phyloP scores from a whole-genome alignment of 2,113 vertebrate genomes.

The Carollia perspicillata region DNA sequence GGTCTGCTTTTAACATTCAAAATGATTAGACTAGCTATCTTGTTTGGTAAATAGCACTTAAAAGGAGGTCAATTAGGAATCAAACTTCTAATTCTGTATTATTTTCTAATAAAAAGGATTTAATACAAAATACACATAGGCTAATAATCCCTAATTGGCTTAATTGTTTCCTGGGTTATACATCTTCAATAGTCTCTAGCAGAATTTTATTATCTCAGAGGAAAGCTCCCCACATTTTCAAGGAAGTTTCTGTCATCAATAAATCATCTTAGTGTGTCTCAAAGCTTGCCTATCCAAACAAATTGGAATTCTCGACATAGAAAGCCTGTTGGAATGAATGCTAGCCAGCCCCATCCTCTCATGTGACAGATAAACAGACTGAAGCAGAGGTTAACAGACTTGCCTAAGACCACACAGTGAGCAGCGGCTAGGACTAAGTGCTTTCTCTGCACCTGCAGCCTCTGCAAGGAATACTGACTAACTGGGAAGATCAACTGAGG shows the following conservation, averaged over 20 bases:
- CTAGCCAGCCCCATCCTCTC: neutral
- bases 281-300: neutral
- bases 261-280: neutral
- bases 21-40: neutral
- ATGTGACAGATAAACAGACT: no score
- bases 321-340: neutral
- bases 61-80: constrained; percentile 50
- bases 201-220: neutral
- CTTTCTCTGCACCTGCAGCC: neutral
- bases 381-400: neutral
- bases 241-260: neutral
- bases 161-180: neutral
- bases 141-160: constrained; percentile 24
- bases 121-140: constrained; percentile 35
- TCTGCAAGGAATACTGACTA: neutral
- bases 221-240: neutral
- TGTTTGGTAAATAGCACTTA: constrained; percentile 52
- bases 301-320: neutral
- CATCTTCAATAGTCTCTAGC: neutral
- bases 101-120: constrained; percentile 45
- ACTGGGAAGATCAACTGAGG: neutral
- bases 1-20: constrained; percentile 28
- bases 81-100: constrained; percentile 43
- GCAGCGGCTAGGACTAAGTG: no score
- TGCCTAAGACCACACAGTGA: neutral